These are phyloP conservation scores for Ariopsis seemanni DNA, from an alignment of 2,113 vertebrate genomes.

Conservation along the genomic window DNA sequence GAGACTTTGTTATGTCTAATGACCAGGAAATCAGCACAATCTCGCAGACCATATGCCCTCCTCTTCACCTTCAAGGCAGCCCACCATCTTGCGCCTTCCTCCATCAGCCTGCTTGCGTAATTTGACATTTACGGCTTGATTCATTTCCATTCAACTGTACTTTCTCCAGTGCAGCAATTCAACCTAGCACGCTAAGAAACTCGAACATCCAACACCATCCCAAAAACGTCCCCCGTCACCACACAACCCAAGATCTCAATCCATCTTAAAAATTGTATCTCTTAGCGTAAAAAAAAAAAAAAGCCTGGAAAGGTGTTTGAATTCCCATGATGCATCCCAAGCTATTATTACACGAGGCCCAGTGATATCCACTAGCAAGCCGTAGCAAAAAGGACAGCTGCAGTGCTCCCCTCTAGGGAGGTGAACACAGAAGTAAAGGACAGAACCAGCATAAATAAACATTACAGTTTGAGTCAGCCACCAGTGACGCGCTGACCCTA, in stretches of 20 bases:
- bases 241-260: background rate
- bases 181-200: background rate
- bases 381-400: slow-evolving; percentile 12
- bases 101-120: background rate
- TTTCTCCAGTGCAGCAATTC: background rate
- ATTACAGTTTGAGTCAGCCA: slow-evolving; percentile 22
- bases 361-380: background rate
- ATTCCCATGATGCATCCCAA: background rate
- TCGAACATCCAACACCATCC: background rate
- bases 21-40: slow-evolving; percentile 27
- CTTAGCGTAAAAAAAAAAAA: background rate
- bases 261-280: background rate
- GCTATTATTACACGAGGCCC: slow-evolving; percentile 16
- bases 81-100: background rate
- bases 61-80: slow-evolving; percentile 9
- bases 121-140: slow-evolving; percentile 9
- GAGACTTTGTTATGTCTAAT: slow-evolving; percentile 25
- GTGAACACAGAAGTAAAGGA: slow-evolving; percentile 20
- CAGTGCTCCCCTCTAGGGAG: slow-evolving; percentile 16
- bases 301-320: background rate
- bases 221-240: background rate
- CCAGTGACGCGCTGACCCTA: slow-evolving; percentile 34
- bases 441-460: slow-evolving; percentile 38
- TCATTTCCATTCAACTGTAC: background rate
- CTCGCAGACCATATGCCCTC: background rate